phyloP scores from a whole-genome alignment of 1,140 invertebrate species.

The Macrobrachium rosenbergii region DNA sequence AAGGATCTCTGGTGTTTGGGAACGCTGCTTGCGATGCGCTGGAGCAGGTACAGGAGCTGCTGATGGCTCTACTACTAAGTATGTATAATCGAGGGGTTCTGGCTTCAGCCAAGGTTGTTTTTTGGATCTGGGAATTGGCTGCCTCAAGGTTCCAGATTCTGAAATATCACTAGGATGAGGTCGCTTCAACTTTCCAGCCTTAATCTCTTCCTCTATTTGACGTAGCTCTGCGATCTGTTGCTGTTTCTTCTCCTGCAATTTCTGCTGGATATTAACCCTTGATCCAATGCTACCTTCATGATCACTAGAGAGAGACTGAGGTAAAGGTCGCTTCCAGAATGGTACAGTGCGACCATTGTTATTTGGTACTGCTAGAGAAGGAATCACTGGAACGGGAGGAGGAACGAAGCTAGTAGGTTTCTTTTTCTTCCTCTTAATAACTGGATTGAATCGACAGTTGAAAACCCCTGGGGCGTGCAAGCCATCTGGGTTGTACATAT shows the following conservation, averaged over 20 bases:
- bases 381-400: constrained; percentile 75
- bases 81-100: constrained; percentile 69
- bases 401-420: constrained; percentile 89
- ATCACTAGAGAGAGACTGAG: constrained; percentile 78
- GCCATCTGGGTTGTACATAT: constrained; percentile 51
- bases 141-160: constrained; percentile 69
- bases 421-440: constrained; percentile 86
- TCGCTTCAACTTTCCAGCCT: constrained; percentile 81
- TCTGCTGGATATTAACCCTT: constrained; percentile 87
- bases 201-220: constrained; percentile 80
- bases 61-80: constrained; percentile 54
- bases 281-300: constrained; percentile 82
- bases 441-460: constrained; percentile 88
- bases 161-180: constrained; percentile 71
- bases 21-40: constrained; percentile 70
- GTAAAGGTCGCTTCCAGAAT: constrained; percentile 85
- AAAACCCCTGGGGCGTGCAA: constrained; percentile 84
- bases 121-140: constrained; percentile 72
- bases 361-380: constrained; percentile 61
- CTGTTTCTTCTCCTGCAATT: constrained; percentile 89
- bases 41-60: constrained; percentile 62
- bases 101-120: constrained; percentile 74
- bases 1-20: constrained; percentile 82
- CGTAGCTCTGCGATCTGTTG: constrained; percentile 86
- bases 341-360: constrained; percentile 72